Conservation (phyloP, 2,888 invertebrate species). For the Melieria crassipennis region DNA sequence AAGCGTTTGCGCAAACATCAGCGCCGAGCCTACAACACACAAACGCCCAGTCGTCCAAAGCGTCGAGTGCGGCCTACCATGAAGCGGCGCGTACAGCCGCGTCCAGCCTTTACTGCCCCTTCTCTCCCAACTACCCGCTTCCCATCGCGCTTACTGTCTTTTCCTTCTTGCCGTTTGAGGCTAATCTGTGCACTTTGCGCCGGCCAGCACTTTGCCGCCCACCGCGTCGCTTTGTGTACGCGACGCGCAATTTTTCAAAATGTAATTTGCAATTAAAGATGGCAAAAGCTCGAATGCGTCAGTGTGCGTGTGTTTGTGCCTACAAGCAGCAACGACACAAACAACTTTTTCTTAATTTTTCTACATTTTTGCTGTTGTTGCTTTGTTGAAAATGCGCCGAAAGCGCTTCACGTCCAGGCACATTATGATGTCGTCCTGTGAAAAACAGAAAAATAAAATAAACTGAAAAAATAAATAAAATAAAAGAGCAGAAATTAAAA, state of each 20-base stretch:
- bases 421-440: background rate
- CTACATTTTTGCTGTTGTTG: background rate
- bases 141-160: background rate
- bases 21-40: background rate
- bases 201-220: constrained; percentile 2
- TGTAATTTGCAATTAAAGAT: constrained; percentile 58
- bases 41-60: background rate
- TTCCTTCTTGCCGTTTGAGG: background rate
- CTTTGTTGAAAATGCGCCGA: background rate
- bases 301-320: constrained; percentile 10
- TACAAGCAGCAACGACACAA: constrained; percentile 9
- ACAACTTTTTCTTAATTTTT: constrained; percentile 9
- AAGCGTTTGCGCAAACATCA: background rate
- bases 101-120: background rate
- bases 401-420: background rate
- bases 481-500: constrained; percentile 11
- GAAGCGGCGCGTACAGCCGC: background rate
- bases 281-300: background rate
- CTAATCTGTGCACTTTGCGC: constrained; percentile 15
- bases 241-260: constrained; percentile 56
- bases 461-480: background rate
- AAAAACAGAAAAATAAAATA: background rate
- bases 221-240: constrained; percentile 2
- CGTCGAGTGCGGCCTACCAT: background rate
- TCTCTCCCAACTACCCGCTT: background rate